Evolutionary conservation across 2,113 vertebrate species (phyloP), one percentile per base, ranked within the genome.

Genomic region (Syrmaticus mikado): DNA sequence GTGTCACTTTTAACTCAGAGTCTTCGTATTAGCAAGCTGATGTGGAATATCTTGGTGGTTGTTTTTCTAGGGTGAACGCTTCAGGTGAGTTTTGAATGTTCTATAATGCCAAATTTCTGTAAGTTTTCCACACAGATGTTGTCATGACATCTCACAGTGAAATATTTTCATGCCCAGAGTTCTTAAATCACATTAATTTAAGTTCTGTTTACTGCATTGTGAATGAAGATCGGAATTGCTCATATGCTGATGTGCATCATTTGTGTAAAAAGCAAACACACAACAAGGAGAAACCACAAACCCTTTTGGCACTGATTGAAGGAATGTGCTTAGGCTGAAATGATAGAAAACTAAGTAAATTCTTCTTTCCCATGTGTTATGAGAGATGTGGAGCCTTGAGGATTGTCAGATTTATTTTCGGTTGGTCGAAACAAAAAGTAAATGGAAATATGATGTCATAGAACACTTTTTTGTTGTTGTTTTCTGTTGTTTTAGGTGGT

Each of bases 401-500:
- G 9, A 18, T 62, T 36, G 7, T 66, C 82, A 4, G 11, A 15
- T 62, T 43, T 55, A 15, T 11, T 86, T 84, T 76, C 11, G 16
- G 1, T 25, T 7, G 3, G 13, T 80, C 5, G 3, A 52, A 73
- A 16, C 1, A 17, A 50, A 57, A n/a, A 21, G 28, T 9, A 9
- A 57, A 8, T 13, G 62, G 58, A 6, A 4, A 4, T 41, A 5
- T 4, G 6, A 1, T 41, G 30, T 36, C 11, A 2, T 15, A n/a
- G 34, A 27, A 8, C 2, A 1, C 20, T 57, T 46, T 13, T 48
- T 7, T 72, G 10, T 15, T 20, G 32, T 4, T 13, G 1, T 41
- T 75, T 21, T 34, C 34, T 93, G 40, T 67, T 34, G 0, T 91
- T 93, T 68, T 48, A 99, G 99, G 96, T 99, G 99, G 99, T 95